These are phyloP conservation scores for Acrocephalus kingi DNA, from an alignment of 2,113 vertebrate species.

Conservation along the genomic window DNA sequence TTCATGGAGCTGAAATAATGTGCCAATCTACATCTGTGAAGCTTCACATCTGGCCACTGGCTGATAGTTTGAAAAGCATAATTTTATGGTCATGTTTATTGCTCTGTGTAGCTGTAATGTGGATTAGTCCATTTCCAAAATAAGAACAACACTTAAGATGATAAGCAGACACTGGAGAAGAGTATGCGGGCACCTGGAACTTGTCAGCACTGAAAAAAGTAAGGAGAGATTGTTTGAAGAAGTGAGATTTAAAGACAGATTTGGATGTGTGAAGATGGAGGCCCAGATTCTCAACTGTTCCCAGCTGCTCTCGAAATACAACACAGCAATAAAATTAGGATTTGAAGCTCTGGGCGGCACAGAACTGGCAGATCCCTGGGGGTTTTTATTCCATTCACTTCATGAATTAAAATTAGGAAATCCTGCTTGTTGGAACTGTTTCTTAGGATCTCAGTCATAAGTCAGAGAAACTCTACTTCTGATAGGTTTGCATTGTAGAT, in stretches of 20 bases:
- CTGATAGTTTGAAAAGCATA: neutral
- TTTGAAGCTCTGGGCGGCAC: constrained; percentile 14
- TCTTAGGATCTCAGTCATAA: neutral
- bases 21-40: neutral
- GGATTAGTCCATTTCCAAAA: neutral
- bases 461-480: neutral
- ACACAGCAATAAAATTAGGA: constrained; percentile 48
- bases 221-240: constrained; percentile 33
- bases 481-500: neutral
- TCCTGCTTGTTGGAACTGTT: neutral
- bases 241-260: constrained; percentile 46
- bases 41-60: neutral
- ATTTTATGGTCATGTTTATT: neutral
- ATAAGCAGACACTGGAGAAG: neutral
- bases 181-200: constrained; percentile 15
- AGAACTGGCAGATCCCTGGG: constrained; percentile 12
- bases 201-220: neutral
- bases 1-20: neutral
- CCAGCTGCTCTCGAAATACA: constrained; percentile 16
- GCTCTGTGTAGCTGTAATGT: neutral
- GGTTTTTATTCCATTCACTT: neutral
- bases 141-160: neutral
- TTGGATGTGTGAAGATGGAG: constrained; percentile 54
- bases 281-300: constrained; percentile 28
- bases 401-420: constrained; percentile 18